These are phyloP conservation scores for Drosophila ananassae DNA, from an alignment of 1,140 invertebrate genomes.

Conservation along the genomic window DNA sequence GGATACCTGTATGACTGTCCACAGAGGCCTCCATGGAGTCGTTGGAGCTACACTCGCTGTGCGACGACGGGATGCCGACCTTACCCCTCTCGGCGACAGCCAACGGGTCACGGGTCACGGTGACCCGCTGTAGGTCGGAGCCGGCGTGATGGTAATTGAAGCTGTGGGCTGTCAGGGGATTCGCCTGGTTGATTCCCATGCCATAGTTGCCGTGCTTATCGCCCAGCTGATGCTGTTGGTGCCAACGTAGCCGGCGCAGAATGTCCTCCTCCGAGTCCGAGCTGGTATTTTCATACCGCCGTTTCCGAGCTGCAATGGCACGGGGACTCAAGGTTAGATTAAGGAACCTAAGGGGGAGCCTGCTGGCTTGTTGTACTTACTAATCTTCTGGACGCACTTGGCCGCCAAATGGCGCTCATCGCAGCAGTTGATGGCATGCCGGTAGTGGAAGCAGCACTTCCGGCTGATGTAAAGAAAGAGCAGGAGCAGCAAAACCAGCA, in stretches of 20 bases:
- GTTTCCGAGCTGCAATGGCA: slow-evolving; percentile 69
- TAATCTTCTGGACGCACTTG: slow-evolving; percentile 84
- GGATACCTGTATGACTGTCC: slow-evolving; percentile 80
- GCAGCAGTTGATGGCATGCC: slow-evolving; percentile 86
- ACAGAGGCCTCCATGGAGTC: slow-evolving; percentile 81
- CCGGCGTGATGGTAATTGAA: slow-evolving; percentile 73
- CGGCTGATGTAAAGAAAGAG: slow-evolving; percentile 92
- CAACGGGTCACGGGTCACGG: slow-evolving; percentile 77
- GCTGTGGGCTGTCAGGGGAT: slow-evolving; percentile 67
- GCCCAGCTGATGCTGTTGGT: slow-evolving; percentile 70
- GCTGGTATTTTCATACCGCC: slow-evolving; percentile 86
- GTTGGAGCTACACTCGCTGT: slow-evolving; percentile 84
- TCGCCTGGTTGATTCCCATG: slow-evolving; percentile 63
- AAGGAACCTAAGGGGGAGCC: background rate
- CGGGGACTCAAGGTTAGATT: background rate
- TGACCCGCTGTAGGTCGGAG: slow-evolving; percentile 74
- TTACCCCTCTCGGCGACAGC: slow-evolving; percentile 82
- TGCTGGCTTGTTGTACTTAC: slow-evolving; percentile 64
- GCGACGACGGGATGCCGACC: slow-evolving; percentile 82
- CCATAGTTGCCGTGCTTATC: slow-evolving; percentile 72
- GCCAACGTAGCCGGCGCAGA: slow-evolving; percentile 86
- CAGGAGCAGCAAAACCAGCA: slow-evolving; percentile 90
- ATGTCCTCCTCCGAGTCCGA: slow-evolving; percentile 92
- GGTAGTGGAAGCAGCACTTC: slow-evolving; percentile 89
- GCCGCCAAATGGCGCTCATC: slow-evolving; percentile 85